Percentiles rank a stretch among this genome's conserved stretches.
phyloP scores from a whole-genome alignment of 2,888 invertebrate species.

The Oegoconia quadripuncta region DNA sequence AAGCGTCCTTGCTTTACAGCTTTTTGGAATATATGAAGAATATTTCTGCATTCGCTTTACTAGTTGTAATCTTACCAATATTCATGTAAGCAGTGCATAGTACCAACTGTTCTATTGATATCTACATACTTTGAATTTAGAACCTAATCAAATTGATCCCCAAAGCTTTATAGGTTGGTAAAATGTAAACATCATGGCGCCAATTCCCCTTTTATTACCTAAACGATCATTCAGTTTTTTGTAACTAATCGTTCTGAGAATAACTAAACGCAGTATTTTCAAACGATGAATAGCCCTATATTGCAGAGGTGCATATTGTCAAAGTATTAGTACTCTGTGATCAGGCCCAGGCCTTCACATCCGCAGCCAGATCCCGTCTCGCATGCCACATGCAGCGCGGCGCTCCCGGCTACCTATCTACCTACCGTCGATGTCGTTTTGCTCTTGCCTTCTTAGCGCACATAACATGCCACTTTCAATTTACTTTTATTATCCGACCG shows the following conservation, averaged over 20 bases:
- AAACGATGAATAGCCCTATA: conserved; percentile 13
- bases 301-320: conserved; percentile 19
- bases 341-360: conserved; percentile 1
- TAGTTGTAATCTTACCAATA: too few relatives aligned
- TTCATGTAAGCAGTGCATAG: too few relatives aligned
- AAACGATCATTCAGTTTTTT: not conserved
- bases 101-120: too few relatives aligned
- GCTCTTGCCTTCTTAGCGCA: conserved; percentile 46
- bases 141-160: too few relatives aligned
- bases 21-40: too few relatives aligned
- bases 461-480: conserved; percentile 47
- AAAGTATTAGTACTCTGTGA: conserved; percentile 5
- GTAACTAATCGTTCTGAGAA: not conserved
- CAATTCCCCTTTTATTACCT: not conserved
- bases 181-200: not conserved
- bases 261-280: not conserved
- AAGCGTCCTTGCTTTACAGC: too few relatives aligned
- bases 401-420: conserved; percentile 30
- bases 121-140: too few relatives aligned
- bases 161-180: too few relatives aligned
- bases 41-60: too few relatives aligned
- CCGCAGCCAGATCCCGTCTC: conserved; percentile 12
- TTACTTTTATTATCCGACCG: conserved; percentile 47
- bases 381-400: conserved; percentile 43
- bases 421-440: conserved; percentile 50